phyloP scores from a whole-genome alignment of 2,888 invertebrate species.

The Coelopa pilipes region DNA sequence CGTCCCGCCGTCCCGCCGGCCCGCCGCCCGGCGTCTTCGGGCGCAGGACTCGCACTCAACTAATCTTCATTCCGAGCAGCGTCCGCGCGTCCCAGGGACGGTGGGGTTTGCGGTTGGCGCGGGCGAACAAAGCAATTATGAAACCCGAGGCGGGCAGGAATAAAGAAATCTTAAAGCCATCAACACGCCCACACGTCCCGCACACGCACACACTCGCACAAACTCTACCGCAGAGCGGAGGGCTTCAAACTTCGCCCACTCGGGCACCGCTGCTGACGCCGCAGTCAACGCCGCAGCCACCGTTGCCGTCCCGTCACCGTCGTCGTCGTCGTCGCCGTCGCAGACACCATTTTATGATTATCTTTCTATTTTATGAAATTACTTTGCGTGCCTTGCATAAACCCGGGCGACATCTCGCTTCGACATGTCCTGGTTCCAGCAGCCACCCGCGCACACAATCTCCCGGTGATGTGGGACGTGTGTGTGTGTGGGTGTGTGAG shows the following conservation, averaged over 20 bases:
- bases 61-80: no score
- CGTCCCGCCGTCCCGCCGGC: no score
- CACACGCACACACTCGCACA: background rate
- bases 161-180: background rate
- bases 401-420: conserved; percentile 22
- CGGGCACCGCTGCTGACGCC: background rate
- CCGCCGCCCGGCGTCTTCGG: no score
- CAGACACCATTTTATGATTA: conserved; percentile 30
- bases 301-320: background rate
- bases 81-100: no score
- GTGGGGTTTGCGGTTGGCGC: no score
- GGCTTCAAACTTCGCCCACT: background rate
- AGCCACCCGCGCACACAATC: background rate
- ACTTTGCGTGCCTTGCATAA: conserved; percentile 45
- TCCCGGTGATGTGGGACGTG: no score
- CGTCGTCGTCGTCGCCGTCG: conserved; percentile 6
- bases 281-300: background rate
- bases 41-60: no score
- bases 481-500: background rate
- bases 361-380: conserved; percentile 39
- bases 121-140: background rate
- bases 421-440: conserved; percentile 11
- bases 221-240: background rate
- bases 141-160: background rate
- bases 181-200: background rate